Base-by-base conservation (phyloP, 1,140 invertebrate genomes). In the Lanistes nyassanus region DNA sequence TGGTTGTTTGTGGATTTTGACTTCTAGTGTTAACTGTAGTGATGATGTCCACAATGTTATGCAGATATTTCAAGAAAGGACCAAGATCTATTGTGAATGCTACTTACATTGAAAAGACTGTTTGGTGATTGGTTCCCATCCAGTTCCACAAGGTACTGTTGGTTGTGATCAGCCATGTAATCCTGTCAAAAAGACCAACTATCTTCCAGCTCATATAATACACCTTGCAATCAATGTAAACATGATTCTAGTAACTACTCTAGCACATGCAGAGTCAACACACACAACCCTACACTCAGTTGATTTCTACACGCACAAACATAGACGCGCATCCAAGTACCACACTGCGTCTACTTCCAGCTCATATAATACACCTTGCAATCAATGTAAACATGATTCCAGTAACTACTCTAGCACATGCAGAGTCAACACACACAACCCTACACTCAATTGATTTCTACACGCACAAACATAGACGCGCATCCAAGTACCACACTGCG, bases 151-250 rank as follows among this genome's bases (percentile, higher is more conserved):
- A 89, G 66, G 76, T 83, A 85, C 70, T 89, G 86, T 60, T 88
- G 88, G 64, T 88, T 84, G 81, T 89, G 87, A 76, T 88, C 87
- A 19, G 83, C 87, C 85, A 89, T 89, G 74, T 88, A 86, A 66
- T 89, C 88, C 85, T 88, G 73, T n/a, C 82, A 76, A 62, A 62
- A 1, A 62, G n/a, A 76, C 19, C 13, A 62, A 37, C 19, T 0
- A 68, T 36, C 37, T 26, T 39, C 21, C 26, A 37, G 19, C 23
- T 36, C 47, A 66, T 31, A 66, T 23, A 6, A 7, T 36, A 2
- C 60, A 66, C 11, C 37, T 66, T 34, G 13, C 42, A 9, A 6
- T 16, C 19, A n/a, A n/a, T n/a, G n/a, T n/a, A n/a, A 60, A 60
- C 58, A 60, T 29, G 11, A 60, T 60, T 23, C 6, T 23, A 34